Percentiles rank a stretch among this genome's conserved stretches.
phyloP scores from a whole-genome alignment of 2,888 invertebrate genomes.

The Athetis lepigone region DNA sequence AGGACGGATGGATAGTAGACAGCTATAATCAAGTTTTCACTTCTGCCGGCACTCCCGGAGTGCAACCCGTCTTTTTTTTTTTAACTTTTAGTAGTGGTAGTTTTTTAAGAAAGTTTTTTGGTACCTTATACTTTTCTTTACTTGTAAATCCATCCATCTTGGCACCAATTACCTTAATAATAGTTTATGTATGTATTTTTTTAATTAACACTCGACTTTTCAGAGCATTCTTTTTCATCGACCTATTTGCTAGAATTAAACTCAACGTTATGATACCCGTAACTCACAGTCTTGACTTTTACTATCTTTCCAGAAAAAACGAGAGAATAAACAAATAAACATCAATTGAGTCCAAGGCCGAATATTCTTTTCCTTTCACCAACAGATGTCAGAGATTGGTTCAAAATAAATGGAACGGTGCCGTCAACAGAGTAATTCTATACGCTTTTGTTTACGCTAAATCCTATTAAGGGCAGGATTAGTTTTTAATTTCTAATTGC shows the following conservation, averaged over 20 bases:
- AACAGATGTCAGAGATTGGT: constrained; percentile 26
- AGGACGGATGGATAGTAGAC: too few relatives aligned
- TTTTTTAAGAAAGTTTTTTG: too few relatives aligned
- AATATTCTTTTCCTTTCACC: constrained; percentile 20
- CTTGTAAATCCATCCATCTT: too few relatives aligned
- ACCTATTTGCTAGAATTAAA: background rate
- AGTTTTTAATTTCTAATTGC: constrained; percentile 54
- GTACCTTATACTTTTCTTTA: too few relatives aligned
- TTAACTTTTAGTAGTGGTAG: too few relatives aligned
- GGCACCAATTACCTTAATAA: too few relatives aligned
- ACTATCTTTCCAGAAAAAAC: background rate
- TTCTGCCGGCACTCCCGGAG: too few relatives aligned
- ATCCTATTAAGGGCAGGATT: constrained; percentile 39
- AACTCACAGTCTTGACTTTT: background rate
- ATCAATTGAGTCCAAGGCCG: constrained; percentile 28
- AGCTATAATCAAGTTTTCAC: too few relatives aligned
- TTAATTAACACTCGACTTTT: too few relatives aligned
- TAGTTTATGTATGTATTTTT: too few relatives aligned
- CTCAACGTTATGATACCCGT: background rate
- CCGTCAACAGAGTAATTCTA: constrained; percentile 31
- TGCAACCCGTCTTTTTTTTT: too few relatives aligned
- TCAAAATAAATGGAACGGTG: constrained; percentile 31
- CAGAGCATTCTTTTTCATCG: too few relatives aligned
- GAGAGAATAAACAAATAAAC: constrained; percentile 26
- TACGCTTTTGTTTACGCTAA: constrained; percentile 33